phyloP scores from a whole-genome alignment of 2,797 vertebrate genomes.

The Picus viridis region DNA sequence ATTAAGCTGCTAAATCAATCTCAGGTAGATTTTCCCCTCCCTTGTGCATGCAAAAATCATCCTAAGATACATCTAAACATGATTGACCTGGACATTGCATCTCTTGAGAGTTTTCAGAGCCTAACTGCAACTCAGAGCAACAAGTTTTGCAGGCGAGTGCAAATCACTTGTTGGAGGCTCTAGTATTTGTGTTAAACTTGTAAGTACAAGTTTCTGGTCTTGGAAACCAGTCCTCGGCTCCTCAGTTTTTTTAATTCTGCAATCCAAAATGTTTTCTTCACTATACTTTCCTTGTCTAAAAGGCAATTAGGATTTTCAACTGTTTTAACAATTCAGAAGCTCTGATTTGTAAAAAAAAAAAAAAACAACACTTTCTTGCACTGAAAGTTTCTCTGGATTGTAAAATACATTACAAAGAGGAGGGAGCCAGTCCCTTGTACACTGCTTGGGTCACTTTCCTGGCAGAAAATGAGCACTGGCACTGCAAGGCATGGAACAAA shows the following conservation, averaged over 20 bases:
- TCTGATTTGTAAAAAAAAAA: constrained; percentile 53
- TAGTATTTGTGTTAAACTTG: neutral
- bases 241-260: neutral
- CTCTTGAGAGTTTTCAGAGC: neutral
- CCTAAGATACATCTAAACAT: neutral
- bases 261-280: neutral
- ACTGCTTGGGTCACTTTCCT: constrained; percentile 18
- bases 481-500: constrained; percentile 33
- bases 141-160: neutral
- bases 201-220: neutral
- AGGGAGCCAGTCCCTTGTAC: constrained; percentile 8
- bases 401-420: constrained; percentile 41
- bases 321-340: constrained; percentile 31
- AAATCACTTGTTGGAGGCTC: neutral
- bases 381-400: constrained; percentile 31
- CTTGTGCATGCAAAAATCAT: neutral
- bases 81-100: neutral
- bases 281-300: neutral
- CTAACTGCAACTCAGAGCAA: neutral
- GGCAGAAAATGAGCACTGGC: constrained; percentile 48
- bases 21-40: neutral
- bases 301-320: constrained; percentile 40
- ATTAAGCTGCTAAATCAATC: neutral
- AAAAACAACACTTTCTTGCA: constrained; percentile 47
- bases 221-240: constrained; percentile 2